Evolutionary conservation across 1,140 invertebrate genomes (phyloP).

Genomic region (Potamilus streckersoni): DNA sequence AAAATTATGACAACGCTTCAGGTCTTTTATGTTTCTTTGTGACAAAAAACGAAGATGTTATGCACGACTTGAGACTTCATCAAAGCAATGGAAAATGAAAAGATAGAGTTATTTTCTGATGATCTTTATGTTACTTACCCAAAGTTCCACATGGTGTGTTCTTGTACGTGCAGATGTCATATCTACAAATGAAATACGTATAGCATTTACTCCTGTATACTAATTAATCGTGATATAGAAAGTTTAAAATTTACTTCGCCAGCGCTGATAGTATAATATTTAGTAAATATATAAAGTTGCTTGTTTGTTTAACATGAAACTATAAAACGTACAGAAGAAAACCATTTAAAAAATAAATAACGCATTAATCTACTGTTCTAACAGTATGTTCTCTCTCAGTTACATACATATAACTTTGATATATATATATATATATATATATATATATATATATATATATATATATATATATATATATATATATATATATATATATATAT

Average conservation of each 20-base stretch:
- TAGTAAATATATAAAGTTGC: neutral
- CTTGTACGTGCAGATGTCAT: slow-evolving; percentile 84
- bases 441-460: too few relatives aligned
- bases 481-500: too few relatives aligned
- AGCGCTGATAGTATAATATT: too few relatives aligned
- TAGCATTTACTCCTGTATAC: neutral
- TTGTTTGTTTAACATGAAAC: neutral
- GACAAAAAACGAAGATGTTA: neutral
- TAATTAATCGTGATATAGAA: neutral
- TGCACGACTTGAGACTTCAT: neutral
- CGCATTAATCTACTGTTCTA: too few relatives aligned
- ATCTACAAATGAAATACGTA: slow-evolving; percentile 69
- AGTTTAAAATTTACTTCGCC: too few relatives aligned
- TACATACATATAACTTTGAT: too few relatives aligned
- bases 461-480: too few relatives aligned
- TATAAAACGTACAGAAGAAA: neutral
- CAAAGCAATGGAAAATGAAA: too few relatives aligned
- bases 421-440: too few relatives aligned
- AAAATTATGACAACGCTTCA: neutral
- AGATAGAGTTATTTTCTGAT: too few relatives aligned
- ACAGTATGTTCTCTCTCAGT: too few relatives aligned
- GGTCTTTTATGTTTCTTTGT: neutral
- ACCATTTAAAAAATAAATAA: neutral
- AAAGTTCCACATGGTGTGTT: slow-evolving; percentile 81
- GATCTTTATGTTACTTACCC: slow-evolving; percentile 41